phyloP scores from a whole-genome alignment of 2,113 vertebrate genomes.

The Sander lucioperca region DNA sequence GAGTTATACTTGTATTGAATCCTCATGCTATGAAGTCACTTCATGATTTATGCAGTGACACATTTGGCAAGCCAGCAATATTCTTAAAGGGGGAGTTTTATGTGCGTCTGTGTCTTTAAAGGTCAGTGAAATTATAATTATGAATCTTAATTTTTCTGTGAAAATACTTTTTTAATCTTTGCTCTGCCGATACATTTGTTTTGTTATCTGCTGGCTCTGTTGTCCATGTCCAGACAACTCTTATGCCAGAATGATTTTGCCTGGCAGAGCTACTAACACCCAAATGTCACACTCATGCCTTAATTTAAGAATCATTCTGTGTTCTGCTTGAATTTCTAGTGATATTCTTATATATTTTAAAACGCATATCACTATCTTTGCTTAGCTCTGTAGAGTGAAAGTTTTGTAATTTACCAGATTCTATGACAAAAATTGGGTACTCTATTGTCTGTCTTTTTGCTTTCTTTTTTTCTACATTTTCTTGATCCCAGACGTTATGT shows the following conservation, averaged over 20 bases:
- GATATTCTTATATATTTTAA: neutral
- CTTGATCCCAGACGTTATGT: too few species aligned
- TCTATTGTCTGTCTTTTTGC: too few species aligned
- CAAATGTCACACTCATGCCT: neutral
- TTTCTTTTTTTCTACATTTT: too few species aligned
- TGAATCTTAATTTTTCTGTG: neutral
- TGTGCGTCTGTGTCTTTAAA: neutral
- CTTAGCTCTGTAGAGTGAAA: neutral
- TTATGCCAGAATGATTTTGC: neutral
- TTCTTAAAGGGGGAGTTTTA: neutral
- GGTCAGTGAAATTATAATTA: neutral
- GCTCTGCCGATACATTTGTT: neutral
- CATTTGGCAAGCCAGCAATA: neutral
- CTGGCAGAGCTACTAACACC: neutral
- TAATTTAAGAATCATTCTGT: slow-evolving; percentile 1
- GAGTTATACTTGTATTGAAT: slow-evolving; percentile 25
- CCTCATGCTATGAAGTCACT: neutral
- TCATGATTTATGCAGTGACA: neutral
- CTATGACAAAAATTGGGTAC: too few species aligned
- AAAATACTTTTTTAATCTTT: neutral
- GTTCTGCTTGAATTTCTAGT: neutral
- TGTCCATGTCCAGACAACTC: neutral
- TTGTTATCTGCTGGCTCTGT: neutral
- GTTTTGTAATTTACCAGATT: neutral
- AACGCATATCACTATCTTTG: neutral